A percentile compares a stretch with the other conserved stretches of the same genome.
Evolutionary conservation across 2,113 vertebrate species (phyloP).

Genomic region (Carassius carassius): DNA sequence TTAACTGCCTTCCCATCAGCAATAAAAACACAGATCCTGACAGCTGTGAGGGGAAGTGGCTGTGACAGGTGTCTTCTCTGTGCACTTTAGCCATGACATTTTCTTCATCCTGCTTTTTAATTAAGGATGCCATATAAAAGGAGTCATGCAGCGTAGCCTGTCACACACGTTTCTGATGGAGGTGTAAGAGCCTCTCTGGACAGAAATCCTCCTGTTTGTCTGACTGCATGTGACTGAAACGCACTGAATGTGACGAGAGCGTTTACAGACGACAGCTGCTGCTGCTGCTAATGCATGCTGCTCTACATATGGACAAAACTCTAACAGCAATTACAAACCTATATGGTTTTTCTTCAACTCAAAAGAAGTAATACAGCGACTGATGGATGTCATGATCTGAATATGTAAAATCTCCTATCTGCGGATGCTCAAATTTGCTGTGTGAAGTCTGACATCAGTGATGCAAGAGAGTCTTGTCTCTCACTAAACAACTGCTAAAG

Average conservation of each 20-base stretch:
- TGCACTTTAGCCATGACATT: background rate
- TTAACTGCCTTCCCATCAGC: background rate
- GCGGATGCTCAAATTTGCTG: background rate
- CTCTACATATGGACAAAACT: background rate
- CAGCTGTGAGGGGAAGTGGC: background rate
- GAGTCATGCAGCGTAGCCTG: background rate
- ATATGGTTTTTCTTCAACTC: background rate
- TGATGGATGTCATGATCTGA: background rate
- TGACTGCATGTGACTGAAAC: background rate
- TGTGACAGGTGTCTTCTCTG: background rate
- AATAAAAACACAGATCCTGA: background rate
- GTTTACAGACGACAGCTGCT: background rate
- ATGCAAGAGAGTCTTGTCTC: background rate
- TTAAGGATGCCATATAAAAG: conserved; percentile 1
- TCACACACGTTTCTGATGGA: background rate
- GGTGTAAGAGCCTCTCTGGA: background rate
- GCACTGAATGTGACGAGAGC: background rate
- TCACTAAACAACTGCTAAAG: background rate
- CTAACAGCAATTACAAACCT: background rate
- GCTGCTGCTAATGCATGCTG: background rate
- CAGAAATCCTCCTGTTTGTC: background rate
- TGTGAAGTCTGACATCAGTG: background rate
- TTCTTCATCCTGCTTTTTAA: conserved; percentile 1
- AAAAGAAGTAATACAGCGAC: background rate
- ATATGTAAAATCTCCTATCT: background rate